Conservation (phyloP, 2,797 vertebrate genomes). For the Phaenicophaeus curvirostris region DNA sequence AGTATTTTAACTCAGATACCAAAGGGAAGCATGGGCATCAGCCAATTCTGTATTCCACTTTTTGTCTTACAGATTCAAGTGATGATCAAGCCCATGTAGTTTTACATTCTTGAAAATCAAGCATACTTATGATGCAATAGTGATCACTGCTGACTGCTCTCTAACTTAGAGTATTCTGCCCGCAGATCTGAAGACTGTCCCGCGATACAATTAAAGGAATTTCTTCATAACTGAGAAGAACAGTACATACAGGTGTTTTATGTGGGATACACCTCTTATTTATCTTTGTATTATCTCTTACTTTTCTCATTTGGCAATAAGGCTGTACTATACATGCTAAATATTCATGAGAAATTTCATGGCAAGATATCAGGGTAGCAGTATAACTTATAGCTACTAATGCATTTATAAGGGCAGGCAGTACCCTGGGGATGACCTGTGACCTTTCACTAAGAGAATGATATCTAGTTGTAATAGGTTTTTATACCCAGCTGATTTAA, state of each 20-base stretch:
- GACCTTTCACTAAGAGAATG: conserved; percentile 44
- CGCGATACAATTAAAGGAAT: not conserved
- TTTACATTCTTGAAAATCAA: not conserved
- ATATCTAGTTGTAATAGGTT: not conserved
- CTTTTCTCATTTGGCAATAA: not conserved
- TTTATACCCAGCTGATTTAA: conserved; percentile 53
- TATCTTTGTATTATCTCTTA: not conserved
- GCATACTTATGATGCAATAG: not conserved
- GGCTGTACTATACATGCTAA: not conserved
- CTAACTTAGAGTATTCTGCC: not conserved
- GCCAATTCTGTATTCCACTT: not conserved
- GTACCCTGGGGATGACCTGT: conserved; percentile 44
- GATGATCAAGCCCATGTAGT: not conserved
- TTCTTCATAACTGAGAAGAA: not conserved
- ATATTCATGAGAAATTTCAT: conserved; percentile 24
- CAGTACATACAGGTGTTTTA: not conserved
- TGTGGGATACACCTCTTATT: not conserved
- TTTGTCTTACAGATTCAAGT: not conserved
- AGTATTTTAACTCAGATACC: not conserved
- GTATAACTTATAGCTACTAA: conserved; percentile 24
- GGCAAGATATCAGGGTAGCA: not conserved
- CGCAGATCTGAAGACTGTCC: not conserved
- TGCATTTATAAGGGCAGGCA: conserved; percentile 15
- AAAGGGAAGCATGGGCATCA: not conserved
- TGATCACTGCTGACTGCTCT: not conserved